A percentile compares a stretch with the other conserved stretches of the same genome.
phyloP scores from a whole-genome alignment of 1,140 invertebrate genomes.

The Apis florea region DNA sequence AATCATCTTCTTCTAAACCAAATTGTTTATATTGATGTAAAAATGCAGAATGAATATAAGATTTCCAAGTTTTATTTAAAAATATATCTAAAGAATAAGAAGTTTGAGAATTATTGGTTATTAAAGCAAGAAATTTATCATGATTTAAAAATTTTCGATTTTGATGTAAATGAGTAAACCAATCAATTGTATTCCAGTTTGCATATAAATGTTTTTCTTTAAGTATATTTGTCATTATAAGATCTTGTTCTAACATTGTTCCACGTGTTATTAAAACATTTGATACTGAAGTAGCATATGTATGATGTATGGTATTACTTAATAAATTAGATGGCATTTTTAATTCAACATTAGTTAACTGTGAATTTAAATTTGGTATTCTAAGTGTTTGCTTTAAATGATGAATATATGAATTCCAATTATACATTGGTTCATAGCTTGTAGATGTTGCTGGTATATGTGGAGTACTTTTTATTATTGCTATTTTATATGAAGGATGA shows the following conservation, averaged over 20 bases:
- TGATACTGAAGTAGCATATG: conserved; percentile 71
- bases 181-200: conserved; percentile 74
- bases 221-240: conserved; percentile 63
- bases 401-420: conserved; percentile 71
- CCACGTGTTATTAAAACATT: conserved; percentile 78
- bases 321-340: conserved; percentile 52
- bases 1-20: conserved; percentile 79
- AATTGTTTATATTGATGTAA: conserved; percentile 81
- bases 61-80: conserved; percentile 79
- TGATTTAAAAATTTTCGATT: conserved; percentile 73
- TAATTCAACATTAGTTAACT: conserved; percentile 62
- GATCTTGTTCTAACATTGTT: conserved; percentile 53
- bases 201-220: conserved; percentile 73
- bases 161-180: conserved; percentile 76
- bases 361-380: conserved; percentile 47
- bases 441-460: conserved; percentile 60
- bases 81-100: conserved; percentile 73
- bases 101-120: conserved; percentile 79
- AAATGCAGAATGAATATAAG: conserved; percentile 79
- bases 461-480: conserved; percentile 77
- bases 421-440: conserved; percentile 70
- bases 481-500: conserved; percentile 79
- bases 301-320: conserved; percentile 45
- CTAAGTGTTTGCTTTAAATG: conserved; percentile 73
- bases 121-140: conserved; percentile 78